Percentiles rank a stretch among this genome's conserved stretches.
phyloP scores from a whole-genome alignment of 2,888 invertebrate genomes.

The Formica aserva region DNA sequence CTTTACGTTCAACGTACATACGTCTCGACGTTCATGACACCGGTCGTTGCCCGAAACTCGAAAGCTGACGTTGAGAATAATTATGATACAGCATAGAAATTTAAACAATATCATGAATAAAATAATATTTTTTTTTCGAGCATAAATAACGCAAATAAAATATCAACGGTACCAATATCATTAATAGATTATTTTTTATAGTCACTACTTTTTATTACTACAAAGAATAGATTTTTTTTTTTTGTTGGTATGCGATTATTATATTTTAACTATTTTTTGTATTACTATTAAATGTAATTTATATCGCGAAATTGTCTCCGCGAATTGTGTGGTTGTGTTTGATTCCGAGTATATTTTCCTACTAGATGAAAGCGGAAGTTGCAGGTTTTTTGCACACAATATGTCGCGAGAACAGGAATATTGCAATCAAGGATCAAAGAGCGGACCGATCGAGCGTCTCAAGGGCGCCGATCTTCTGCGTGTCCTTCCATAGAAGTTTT shows the following conservation, averaged over 20 bases:
- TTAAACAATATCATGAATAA: slow-evolving; percentile 5
- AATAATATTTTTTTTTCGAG: background rate
- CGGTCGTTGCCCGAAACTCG: slow-evolving; percentile 36
- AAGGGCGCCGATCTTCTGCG: slow-evolving; percentile 79
- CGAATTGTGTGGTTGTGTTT: slow-evolving; percentile 11
- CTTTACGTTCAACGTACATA: slow-evolving; percentile 82
- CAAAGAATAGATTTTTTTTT: background rate
- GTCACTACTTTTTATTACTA: background rate
- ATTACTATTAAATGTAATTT: background rate
- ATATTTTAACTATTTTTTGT: background rate
- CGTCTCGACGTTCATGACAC: slow-evolving; percentile 68
- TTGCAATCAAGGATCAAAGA: slow-evolving; percentile 64
- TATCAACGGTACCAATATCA: background rate
- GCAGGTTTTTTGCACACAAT: slow-evolving; percentile 72
- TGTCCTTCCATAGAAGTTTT: slow-evolving; percentile 79
- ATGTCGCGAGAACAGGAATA: slow-evolving; percentile 64
- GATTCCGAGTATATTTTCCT: slow-evolving; percentile 74
- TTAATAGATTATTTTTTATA: background rate
- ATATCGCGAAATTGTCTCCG: background rate
- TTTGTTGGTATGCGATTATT: background rate
- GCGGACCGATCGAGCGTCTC: slow-evolving; percentile 72
- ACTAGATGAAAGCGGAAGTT: slow-evolving; percentile 80
- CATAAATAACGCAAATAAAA: background rate
- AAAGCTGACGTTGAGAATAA: slow-evolving; percentile 22
- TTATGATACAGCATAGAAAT: background rate